Conservation (phyloP, 1,140 invertebrate genomes). For the Rhagoletis pomonella region DNA sequence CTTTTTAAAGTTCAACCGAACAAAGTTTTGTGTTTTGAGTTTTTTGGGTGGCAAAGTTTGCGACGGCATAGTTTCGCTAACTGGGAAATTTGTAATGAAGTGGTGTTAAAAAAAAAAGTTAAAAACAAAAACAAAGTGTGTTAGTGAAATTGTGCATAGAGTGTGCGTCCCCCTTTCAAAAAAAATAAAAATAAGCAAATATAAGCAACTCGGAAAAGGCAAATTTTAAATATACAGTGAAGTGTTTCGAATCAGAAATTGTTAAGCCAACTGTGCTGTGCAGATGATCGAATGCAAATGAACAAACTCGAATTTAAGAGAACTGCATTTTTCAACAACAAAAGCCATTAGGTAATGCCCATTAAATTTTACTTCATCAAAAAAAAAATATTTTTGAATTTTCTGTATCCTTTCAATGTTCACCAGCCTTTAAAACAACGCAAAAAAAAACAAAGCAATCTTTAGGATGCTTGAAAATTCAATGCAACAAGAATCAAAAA, state of each 20-base stretch:
- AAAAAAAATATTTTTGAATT: background rate
- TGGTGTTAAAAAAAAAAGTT: background rate
- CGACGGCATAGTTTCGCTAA: slow-evolving; percentile 18
- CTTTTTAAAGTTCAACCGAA: slow-evolving; percentile 50
- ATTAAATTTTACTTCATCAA: background rate
- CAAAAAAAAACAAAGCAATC: slow-evolving; percentile 11
- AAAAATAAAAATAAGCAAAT: too few relatives aligned
- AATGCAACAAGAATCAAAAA: slow-evolving; percentile 54
- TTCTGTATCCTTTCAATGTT: slow-evolving; percentile 7
- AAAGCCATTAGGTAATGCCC: slow-evolving; percentile 29
- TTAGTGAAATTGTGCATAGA: background rate
- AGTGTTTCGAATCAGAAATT: too few relatives aligned
- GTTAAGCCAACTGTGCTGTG: background rate
- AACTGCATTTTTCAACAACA: background rate
- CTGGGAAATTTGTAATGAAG: too few relatives aligned
- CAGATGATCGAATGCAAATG: background rate
- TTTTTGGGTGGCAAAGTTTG: background rate
- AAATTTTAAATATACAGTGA: too few relatives aligned
- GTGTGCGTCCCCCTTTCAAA: too few relatives aligned
- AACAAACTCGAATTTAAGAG: background rate
- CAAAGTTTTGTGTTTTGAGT: slow-evolving; percentile 9
- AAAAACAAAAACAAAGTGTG: slow-evolving; percentile 4
- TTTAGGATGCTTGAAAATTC: slow-evolving; percentile 37
- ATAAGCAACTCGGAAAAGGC: too few relatives aligned
- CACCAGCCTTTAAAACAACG: slow-evolving; percentile 17